Percentiles rank a stretch among this genome's conserved stretches.
Evolutionary conservation across 1,140 invertebrate species (phyloP).

Genomic region (Tetraneura akinire): DNA sequence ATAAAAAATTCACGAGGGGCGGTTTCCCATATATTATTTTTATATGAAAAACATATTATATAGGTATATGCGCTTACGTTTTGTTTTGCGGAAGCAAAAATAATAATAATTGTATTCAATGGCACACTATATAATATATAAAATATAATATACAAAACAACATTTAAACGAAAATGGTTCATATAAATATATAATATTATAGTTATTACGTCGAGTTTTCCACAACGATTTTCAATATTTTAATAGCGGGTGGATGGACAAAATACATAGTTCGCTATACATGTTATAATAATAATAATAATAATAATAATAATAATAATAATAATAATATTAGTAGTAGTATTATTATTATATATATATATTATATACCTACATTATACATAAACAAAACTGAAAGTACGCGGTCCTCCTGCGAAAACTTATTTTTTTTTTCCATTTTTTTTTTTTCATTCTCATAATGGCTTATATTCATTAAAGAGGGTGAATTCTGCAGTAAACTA

Average conservation of each 20-base stretch:
- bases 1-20: slow-evolving; percentile 16
- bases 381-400: slow-evolving; percentile 25
- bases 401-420: neutral
- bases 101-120: slow-evolving; percentile 1
- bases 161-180: neutral
- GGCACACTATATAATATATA: neutral
- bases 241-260: slow-evolving; percentile 3
- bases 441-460: slow-evolving; percentile 34
- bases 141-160: neutral
- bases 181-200: neutral
- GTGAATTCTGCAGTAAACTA: slow-evolving; percentile 20
- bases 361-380: too few relatives aligned
- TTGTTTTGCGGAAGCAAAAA: slow-evolving; percentile 14
- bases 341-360: too few relatives aligned
- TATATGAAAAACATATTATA: neutral
- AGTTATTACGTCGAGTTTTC: too few relatives aligned
- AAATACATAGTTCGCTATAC: neutral
- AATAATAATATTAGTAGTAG: too few relatives aligned
- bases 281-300: too few relatives aligned
- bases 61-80: neutral
- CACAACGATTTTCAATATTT: slow-evolving; percentile 23
- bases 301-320: too few relatives aligned
- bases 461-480: slow-evolving; percentile 25
- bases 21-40: neutral
- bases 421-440: slow-evolving; percentile 8